phyloP scores from a whole-genome alignment of 53 echinoderm and acorn worm genomes.

The Crossaster papposus region DNA sequence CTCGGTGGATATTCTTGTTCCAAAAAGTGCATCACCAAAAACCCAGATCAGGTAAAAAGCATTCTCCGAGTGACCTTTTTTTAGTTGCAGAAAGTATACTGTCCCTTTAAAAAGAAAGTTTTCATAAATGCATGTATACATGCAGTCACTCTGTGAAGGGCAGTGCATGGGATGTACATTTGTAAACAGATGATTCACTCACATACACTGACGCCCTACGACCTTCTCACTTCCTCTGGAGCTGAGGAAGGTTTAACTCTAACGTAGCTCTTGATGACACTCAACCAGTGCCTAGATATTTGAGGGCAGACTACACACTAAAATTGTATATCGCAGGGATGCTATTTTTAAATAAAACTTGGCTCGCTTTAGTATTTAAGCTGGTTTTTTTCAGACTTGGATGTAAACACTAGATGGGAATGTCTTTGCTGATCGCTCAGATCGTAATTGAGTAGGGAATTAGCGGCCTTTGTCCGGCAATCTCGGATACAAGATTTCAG shows the following conservation, averaged over 20 bases:
- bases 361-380: neutral
- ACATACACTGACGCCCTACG: constrained; percentile 7
- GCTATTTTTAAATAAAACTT: too few relatives aligned
- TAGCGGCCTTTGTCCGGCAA: neutral
- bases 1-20: too few relatives aligned
- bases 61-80: too few relatives aligned
- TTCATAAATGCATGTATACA: neutral
- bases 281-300: neutral
- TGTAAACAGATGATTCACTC: constrained; percentile 43
- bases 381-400: neutral
- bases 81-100: too few relatives aligned
- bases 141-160: neutral
- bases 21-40: too few relatives aligned
- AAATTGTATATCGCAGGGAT: too few relatives aligned
- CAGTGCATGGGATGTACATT: neutral
- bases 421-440: neutral
- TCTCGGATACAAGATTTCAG: too few relatives aligned
- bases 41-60: too few relatives aligned
- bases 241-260: neutral
- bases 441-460: neutral
- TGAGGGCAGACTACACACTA: neutral
- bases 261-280: neutral
- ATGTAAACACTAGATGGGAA: neutral
- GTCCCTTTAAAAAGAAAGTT: too few relatives aligned
- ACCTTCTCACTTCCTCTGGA: constrained; percentile 1